Evolutionary conservation across 2,797 vertebrate genomes (phyloP).

Genomic region (Vireo griseus): DNA sequence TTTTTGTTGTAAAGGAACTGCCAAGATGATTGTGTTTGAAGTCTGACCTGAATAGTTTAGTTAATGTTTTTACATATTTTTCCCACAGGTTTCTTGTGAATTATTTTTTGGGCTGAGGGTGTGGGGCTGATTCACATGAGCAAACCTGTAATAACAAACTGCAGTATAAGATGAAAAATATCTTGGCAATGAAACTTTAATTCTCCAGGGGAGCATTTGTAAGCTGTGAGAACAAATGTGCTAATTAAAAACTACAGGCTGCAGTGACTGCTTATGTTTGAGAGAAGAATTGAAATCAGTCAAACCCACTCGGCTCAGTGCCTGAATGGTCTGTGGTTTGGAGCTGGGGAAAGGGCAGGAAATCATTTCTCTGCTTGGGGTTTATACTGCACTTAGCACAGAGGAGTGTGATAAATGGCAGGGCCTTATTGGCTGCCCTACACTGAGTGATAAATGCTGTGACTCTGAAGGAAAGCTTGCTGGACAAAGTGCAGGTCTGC

Average conservation of each 20-base stretch:
- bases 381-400: not conserved
- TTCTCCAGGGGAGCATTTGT: constrained; percentile 20
- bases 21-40: constrained; percentile 8
- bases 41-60: not conserved
- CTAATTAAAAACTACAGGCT: constrained; percentile 33
- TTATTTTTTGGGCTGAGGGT: not conserved
- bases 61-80: not conserved
- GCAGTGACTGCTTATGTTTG: not conserved
- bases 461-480: not conserved
- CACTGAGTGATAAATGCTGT: not conserved
- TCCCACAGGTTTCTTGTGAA: not conserved
- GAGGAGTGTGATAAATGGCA: not conserved
- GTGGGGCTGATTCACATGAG: not conserved
- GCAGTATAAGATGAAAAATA: not conserved
- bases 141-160: constrained; percentile 30
- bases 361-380: not conserved
- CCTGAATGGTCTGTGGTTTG: not conserved
- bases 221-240: constrained; percentile 37
- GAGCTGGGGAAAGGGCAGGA: not conserved
- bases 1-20: not conserved
- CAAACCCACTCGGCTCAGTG: not conserved
- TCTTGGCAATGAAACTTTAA: not conserved
- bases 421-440: not conserved
- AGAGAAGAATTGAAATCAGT: not conserved
- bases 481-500: not conserved